Percentiles rank a stretch among this genome's conserved stretches.
These are phyloP conservation scores for Caenorhabditis sinica DNA, from an alignment of 2,888 invertebrate species.

Conservation along the genomic window DNA sequence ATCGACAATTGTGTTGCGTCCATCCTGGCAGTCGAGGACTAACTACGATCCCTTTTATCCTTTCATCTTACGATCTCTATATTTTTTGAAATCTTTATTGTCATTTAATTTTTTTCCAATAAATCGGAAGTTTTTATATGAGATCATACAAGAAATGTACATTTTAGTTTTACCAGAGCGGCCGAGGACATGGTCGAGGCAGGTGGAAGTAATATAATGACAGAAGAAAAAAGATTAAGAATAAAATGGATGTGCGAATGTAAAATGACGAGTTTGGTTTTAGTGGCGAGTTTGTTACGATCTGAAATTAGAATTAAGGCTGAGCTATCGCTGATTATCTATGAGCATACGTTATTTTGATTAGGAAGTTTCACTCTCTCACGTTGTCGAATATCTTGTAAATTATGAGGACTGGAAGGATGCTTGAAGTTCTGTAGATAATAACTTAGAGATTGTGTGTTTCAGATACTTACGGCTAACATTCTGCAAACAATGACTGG, in stretches of 20 bases:
- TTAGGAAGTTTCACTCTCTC: not conserved
- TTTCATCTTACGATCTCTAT: not conserved
- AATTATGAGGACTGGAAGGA: not conserved
- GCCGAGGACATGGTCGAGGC: conserved; percentile 31
- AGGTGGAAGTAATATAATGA: conserved; percentile 26
- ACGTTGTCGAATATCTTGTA: not conserved
- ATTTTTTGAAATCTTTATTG: too few species aligned
- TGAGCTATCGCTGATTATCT: not conserved
- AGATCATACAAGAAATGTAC: not conserved
- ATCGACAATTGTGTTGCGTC: conserved; percentile 10
- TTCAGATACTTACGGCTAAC: not conserved
- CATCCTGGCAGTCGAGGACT: conserved; percentile 1
- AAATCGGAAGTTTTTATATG: too few species aligned
- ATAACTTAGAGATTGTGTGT: not conserved
- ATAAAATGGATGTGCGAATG: not conserved
- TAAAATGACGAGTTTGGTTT: not conserved
- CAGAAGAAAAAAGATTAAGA: conserved; percentile 7
- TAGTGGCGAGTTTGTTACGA: not conserved
- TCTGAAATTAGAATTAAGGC: conserved; percentile 12
- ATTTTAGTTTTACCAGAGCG: conserved; percentile 32
- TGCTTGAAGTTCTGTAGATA: not conserved
- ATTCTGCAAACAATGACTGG: conserved; percentile 5
- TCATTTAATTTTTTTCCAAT: too few species aligned
- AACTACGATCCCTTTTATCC: not conserved
- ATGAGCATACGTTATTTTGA: not conserved